Evolutionary conservation across 1,140 invertebrate genomes (phyloP).

Genomic region (Eriosoma lanigerum): DNA sequence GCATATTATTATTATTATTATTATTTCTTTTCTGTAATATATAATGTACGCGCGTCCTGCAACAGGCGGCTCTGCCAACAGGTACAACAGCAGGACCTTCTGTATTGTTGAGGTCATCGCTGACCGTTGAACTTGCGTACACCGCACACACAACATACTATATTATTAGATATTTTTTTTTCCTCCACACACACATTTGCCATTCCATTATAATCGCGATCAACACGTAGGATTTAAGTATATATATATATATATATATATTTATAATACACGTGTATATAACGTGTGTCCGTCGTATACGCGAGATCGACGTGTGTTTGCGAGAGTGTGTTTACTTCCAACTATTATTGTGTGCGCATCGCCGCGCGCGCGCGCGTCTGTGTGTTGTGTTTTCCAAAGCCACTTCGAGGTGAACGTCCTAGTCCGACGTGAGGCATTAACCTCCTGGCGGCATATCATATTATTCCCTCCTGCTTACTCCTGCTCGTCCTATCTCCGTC

Average conservation of each 20-base stretch:
- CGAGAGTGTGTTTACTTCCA: neutral
- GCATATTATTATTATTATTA: too few relatives aligned
- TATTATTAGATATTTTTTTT: neutral
- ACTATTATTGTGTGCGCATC: neutral
- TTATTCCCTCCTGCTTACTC: slow-evolving; percentile 1
- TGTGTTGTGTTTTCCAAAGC: slow-evolving; percentile 41
- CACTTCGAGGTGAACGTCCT: slow-evolving; percentile 34
- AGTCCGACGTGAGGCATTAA: slow-evolving; percentile 44
- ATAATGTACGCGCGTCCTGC: too few relatives aligned
- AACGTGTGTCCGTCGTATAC: slow-evolving; percentile 2
- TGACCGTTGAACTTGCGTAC: slow-evolving; percentile 47
- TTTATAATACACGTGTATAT: neutral
- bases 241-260: too few relatives aligned
- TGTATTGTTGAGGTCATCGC: slow-evolving; percentile 39
- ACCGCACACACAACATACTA: neutral
- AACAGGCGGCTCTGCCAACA: neutral
- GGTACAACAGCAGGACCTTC: slow-evolving; percentile 15
- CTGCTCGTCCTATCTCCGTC: neutral
- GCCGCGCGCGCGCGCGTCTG: neutral
- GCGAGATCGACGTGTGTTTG: neutral
- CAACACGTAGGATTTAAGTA: neutral
- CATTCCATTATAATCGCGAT: slow-evolving; percentile 26
- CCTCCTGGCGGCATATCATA: slow-evolving; percentile 38
- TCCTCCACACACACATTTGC: neutral
- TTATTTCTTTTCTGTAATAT: too few relatives aligned